Conservation (phyloP, 2,797 vertebrate genomes). For the Urosaurus nigricauda region DNA sequence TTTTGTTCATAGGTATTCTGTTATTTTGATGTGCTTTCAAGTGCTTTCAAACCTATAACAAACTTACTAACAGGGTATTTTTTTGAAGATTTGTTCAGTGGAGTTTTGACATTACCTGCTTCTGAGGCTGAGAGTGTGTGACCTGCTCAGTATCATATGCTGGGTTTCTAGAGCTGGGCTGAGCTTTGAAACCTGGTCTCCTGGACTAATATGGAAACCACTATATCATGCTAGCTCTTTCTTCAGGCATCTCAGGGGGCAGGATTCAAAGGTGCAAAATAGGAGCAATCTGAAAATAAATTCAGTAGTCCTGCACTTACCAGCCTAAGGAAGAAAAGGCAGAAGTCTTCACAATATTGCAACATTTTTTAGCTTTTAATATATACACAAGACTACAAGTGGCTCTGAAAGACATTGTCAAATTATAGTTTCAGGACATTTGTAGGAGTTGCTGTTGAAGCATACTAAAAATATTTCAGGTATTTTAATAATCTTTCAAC, state of each 20-base stretch:
- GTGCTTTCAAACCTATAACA: too few relatives aligned
- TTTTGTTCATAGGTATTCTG: too few relatives aligned
- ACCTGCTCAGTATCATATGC: too few relatives aligned
- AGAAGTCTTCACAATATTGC: not conserved
- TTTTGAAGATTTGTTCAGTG: too few relatives aligned
- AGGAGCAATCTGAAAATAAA: not conserved
- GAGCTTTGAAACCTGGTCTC: too few relatives aligned
- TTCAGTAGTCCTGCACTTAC: not conserved
- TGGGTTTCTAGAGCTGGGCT: too few relatives aligned
- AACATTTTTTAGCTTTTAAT: not conserved
- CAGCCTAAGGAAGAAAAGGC: not conserved
- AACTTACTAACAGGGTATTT: too few relatives aligned
- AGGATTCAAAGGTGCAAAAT: not conserved
- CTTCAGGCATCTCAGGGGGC: not conserved
- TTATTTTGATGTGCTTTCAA: too few relatives aligned
- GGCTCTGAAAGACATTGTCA: not conserved
- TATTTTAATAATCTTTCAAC: not conserved
- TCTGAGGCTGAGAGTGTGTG: too few relatives aligned
- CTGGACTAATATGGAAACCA: too few relatives aligned
- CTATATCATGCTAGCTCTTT: not conserved
- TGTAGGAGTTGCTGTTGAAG: not conserved
- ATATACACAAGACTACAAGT: not conserved
- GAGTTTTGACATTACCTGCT: too few relatives aligned
- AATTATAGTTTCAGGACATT: not conserved
- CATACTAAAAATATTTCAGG: not conserved